Base-by-base conservation (phyloP, 2,888 invertebrate genomes). In the Lottia scabra region DNA sequence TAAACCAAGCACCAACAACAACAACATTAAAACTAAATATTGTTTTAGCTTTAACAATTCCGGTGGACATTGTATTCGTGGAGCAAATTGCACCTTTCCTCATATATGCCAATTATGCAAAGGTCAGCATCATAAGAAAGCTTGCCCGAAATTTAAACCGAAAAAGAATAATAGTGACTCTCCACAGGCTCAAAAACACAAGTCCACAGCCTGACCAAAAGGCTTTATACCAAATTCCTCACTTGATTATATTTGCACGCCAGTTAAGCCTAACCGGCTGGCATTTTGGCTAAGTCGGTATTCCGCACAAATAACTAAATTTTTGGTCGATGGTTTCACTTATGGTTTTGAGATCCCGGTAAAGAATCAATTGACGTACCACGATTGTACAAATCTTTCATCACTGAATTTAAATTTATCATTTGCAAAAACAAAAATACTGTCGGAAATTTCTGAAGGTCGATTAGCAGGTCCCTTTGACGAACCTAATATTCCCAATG, bases 251-350 rank as follows among this genome's bases (percentile, higher is more conserved):
- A 46, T 46, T 46, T 3, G 3, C 2, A 46, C 46, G 2, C 46
- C 46, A 4, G 46, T 46, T 0, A 46, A 46, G 2, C 3, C 46
- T 46, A 3, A 0, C 2, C 5, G 2, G 2, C 5, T 46, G n/a
- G 3, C 15, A 3, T 46, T 46, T 15, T 46, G 46, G 15, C 5
- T 46, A 46, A n/a, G n/a, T 2, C 3, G 2, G 2, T 15, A 46
- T 69, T 15, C 56, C 16, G 19, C 19, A 26, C 15, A 62, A 8
- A 16, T 23, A 8, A 38, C 23, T 44, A 10, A 44, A 44, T 45
- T 70, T 23, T 44, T 70, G 26, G 26, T 70, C 45, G 45, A 63
- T 44, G 70, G 70, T 16, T 46, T 46, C 46, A 13, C 15, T 46
- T 46, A 15, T 46, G 46, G 46, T 2, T 46, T 46, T 46, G 16